Percentiles rank a stretch among this genome's conserved stretches.
Conservation (phyloP, 1,140 invertebrate genomes). For the Lepidurus arcticus region DNA sequence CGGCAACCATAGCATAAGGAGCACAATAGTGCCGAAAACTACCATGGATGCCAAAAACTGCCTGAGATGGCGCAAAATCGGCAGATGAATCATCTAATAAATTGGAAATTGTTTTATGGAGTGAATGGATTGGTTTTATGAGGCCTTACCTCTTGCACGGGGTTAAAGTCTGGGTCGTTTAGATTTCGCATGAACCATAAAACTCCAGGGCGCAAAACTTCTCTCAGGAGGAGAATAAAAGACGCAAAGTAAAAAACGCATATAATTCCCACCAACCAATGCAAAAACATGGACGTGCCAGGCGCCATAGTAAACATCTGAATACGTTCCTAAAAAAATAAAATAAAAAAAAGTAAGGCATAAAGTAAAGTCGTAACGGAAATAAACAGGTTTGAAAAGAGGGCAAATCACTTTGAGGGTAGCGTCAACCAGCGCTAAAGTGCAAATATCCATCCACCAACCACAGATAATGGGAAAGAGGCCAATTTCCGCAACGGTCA, state of each 20-base stretch:
- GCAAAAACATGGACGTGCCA: slow-evolving; percentile 88
- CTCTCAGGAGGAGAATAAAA: slow-evolving; percentile 85
- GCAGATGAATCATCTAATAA: slow-evolving; percentile 90
- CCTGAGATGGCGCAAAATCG: slow-evolving; percentile 82
- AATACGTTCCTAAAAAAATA: slow-evolving; percentile 32
- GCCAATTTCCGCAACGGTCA: slow-evolving; percentile 92
- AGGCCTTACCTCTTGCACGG: slow-evolving; percentile 71
- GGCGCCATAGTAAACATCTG: slow-evolving; percentile 50
- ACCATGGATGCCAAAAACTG: slow-evolving; percentile 86
- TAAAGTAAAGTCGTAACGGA: slow-evolving; percentile 1
- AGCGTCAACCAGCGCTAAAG: slow-evolving; percentile 88
- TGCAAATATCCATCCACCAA: slow-evolving; percentile 99
- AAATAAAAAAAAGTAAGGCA: slow-evolving; percentile 14
- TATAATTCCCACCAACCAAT: slow-evolving; percentile 99
- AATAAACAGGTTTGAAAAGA: slow-evolving; percentile 6
- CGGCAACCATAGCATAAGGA: slow-evolving; percentile 94
- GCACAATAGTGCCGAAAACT: slow-evolving; percentile 90
- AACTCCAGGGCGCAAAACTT: slow-evolving; percentile 90
- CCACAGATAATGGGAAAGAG: slow-evolving; percentile 94
- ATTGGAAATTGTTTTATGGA: not conserved
- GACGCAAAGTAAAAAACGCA: slow-evolving; percentile 99
- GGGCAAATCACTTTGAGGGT: slow-evolving; percentile 63
- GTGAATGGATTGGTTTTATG: not conserved
- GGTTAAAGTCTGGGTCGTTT: slow-evolving; percentile 98
- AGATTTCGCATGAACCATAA: slow-evolving; percentile 95